Base-by-base conservation (phyloP, 2,888 invertebrate genomes). In the Automeris io region DNA sequence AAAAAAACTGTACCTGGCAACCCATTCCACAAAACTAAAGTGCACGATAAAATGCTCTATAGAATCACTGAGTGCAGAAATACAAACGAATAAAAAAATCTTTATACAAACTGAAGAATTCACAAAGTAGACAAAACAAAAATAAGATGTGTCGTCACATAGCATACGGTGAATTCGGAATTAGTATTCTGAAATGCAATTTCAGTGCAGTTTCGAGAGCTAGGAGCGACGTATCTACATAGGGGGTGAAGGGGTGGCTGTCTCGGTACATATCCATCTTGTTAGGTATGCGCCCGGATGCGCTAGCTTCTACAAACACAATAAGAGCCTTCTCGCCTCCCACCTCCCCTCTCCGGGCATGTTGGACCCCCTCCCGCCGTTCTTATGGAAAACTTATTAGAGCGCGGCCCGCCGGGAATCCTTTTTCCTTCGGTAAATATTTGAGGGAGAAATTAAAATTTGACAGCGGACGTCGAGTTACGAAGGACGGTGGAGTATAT, bases 371-470 rank as follows among this genome's bases (percentile, higher is more conserved):
- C 56, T 47, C 57, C 68, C 63, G 52, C 62, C 56, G 57, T 74
- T 78, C 82, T 82, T 86, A 86, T 86, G 82, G 86, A 86, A 85
- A 86, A 86, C 86, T 86, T 86, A 85, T 86, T 86, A 86, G 85
- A 85, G 72, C 80, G 67, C 72, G 77, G 78, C 76, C 83, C 83
- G 77, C 70, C 73, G 82, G 81, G 85, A 85, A 86, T 85, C 86
- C 86, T 85, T 86, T 86, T 85, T 85, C 85, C 83, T 79, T 78
- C 77, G 79, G 85, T 81, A 86, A 86, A 86, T 86, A 85, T 86
- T 86, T 86, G 86, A 86, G 77, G 72, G 78, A 85, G 86, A 85
- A 86, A 86, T 85, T 86, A 86, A 86, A 86, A 86, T 85, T 86
- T 85, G 85, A 86, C 85, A 83, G 82, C 83, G 80, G 74, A 74